These are phyloP conservation scores for Scopus umbretta DNA, from an alignment of 2,113 vertebrate genomes.

Conservation along the genomic window DNA sequence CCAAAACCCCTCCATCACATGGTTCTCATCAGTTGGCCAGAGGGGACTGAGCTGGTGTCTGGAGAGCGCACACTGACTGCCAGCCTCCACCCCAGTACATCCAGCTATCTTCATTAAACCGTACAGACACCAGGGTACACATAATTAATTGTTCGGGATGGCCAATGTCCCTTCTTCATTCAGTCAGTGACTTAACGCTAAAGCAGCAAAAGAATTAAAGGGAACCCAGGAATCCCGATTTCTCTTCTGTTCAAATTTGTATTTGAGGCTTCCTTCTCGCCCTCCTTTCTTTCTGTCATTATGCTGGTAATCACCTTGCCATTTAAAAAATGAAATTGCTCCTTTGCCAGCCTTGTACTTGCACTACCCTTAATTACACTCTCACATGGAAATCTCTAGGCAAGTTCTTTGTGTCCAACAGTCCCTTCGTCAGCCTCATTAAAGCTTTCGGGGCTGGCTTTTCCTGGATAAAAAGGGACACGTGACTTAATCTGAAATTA, in stretches of 20 bases:
- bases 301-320: background rate
- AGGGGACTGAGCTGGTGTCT: background rate
- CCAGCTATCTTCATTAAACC: background rate
- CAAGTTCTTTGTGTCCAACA: background rate
- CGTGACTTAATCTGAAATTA: background rate
- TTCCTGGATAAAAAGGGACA: background rate
- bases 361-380: background rate
- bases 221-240: background rate
- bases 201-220: background rate
- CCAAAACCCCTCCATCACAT: background rate
- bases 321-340: background rate
- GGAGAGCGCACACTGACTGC: background rate
- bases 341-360: background rate
- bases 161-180: too few relatives aligned
- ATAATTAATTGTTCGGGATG: background rate
- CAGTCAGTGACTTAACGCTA: background rate
- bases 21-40: background rate
- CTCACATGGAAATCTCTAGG: background rate
- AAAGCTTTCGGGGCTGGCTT: background rate
- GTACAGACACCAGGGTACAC: background rate
- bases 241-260: background rate
- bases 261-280: background rate
- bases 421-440: background rate
- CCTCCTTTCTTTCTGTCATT: background rate
- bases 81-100: background rate